A percentile compares a stretch with the other conserved stretches of the same genome.
These are phyloP conservation scores for Rhingia campestris DNA, from an alignment of 2,888 invertebrate species.

Conservation along the genomic window DNA sequence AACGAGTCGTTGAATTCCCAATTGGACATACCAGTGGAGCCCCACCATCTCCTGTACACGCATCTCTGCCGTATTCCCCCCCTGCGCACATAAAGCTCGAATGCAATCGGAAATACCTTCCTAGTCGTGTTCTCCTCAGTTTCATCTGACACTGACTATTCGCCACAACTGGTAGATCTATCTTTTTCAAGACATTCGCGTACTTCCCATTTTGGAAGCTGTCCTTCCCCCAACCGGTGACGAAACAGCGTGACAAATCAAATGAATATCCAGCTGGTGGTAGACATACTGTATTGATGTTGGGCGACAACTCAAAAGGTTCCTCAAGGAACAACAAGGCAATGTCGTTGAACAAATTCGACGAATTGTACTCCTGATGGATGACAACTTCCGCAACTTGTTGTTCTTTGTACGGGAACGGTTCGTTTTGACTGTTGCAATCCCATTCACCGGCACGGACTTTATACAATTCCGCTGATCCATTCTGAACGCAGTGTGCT, in stretches of 20 bases:
- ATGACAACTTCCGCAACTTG: conserved; percentile 82
- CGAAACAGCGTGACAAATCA: conserved; percentile 75
- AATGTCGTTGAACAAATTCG: conserved; percentile 88
- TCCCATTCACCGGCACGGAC: conserved; percentile 92
- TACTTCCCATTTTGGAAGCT: conserved; percentile 82
- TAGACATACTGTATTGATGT: conserved; percentile 88
- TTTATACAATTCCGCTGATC: conserved; percentile 76
- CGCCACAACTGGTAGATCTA: conserved; percentile 88
- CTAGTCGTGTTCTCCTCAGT: conserved; percentile 86
- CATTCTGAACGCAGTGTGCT: conserved; percentile 86
- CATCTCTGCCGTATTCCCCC: conserved; percentile 85
- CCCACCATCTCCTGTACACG: conserved; percentile 86
- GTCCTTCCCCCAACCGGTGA: conserved; percentile 78
- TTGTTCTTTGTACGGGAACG: conserved; percentile 87
- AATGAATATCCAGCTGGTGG: conserved; percentile 84
- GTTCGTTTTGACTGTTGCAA: conserved; percentile 87
- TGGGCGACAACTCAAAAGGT: conserved; percentile 86
- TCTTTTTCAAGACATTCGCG: conserved; percentile 86
- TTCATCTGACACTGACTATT: conserved; percentile 81
- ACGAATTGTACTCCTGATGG: conserved; percentile 84
- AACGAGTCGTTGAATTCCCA: conserved; percentile 79
- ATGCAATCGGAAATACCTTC: conserved; percentile 86
- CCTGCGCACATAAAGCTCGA: conserved; percentile 90
- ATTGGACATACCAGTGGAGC: conserved; percentile 87
- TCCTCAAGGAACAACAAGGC: conserved; percentile 87